phyloP scores from a whole-genome alignment of 2,113 vertebrate species.

The Malurus elegans region DNA sequence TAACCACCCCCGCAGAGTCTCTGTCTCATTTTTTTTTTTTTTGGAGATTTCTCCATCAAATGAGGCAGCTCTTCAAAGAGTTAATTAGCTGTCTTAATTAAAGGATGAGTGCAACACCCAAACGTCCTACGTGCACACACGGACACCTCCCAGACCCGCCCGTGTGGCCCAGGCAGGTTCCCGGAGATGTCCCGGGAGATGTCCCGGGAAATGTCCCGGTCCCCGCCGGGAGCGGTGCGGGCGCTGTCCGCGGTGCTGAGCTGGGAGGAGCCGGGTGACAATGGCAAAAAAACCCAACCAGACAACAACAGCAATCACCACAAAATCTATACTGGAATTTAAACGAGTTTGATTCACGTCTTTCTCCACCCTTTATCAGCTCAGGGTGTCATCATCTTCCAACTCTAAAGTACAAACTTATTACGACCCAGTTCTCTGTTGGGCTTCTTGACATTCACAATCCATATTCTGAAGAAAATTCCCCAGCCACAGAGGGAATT shows the following conservation, averaged over 20 bases:
- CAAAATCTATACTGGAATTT: too few species aligned
- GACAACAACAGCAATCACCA: too few species aligned
- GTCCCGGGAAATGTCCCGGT: too few species aligned
- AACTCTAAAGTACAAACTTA: background rate
- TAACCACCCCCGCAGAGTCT: rapidly evolving
- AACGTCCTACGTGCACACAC: rapidly evolving
- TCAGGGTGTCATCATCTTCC: background rate
- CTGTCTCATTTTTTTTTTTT: background rate
- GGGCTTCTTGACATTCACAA: background rate
- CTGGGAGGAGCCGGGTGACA: too few species aligned
- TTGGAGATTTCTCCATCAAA: background rate
- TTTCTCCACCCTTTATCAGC: background rate
- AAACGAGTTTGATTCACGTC: rapidly evolving
- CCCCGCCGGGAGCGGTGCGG: background rate
- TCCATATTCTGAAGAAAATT: background rate
- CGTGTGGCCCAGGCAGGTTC: background rate
- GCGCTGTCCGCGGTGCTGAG: slow-evolving; percentile 45
- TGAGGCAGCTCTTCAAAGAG: background rate
- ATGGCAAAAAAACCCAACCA: background rate
- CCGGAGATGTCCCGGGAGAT: too few species aligned
- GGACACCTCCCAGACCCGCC: background rate
- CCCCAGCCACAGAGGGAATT: background rate
- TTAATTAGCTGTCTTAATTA: background rate
- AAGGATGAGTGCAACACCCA: background rate
- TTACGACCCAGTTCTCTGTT: rapidly evolving